Evolutionary conservation across 2,888 invertebrate genomes (phyloP).

Genomic region (Dermolepida albohirtum): DNA sequence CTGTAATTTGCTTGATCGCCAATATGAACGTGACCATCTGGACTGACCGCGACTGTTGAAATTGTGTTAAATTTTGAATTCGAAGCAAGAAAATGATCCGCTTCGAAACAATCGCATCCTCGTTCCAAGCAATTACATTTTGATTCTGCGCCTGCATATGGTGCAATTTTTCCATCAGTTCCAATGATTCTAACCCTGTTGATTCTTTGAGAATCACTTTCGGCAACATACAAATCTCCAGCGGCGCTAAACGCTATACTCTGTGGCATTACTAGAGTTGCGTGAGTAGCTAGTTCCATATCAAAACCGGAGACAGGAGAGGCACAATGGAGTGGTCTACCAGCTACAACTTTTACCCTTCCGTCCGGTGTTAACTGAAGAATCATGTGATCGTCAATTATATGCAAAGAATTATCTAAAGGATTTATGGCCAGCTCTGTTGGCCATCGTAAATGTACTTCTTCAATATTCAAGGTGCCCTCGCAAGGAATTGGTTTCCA

Average conservation of each 20-base stretch:
- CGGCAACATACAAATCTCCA: conserved; percentile 93
- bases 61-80: conserved; percentile 96
- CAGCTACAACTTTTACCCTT: conserved; percentile 91
- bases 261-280: conserved; percentile 92
- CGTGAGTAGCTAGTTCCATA: conserved; percentile 89
- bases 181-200: conserved; percentile 92
- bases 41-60: conserved; percentile 91
- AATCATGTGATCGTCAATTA: conserved; percentile 97
- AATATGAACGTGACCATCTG: conserved; percentile 94
- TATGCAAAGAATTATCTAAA: conserved; percentile 92
- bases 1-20: conserved; percentile 95
- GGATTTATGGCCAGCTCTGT: conserved; percentile 95
- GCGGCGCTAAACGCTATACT: conserved; percentile 94
- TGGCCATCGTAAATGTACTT: conserved; percentile 95
- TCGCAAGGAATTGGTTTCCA: conserved; percentile 95
- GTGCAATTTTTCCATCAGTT: conserved; percentile 91
- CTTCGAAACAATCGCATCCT: conserved; percentile 93
- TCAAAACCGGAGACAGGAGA: conserved; percentile 84
- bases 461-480: conserved; percentile 90
- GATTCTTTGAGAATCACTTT: conserved; percentile 94
- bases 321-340: conserved; percentile 92
- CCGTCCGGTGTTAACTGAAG: conserved; percentile 92
- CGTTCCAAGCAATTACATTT: conserved; percentile 93
- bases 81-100: conserved; percentile 90
- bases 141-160: conserved; percentile 95